Evolutionary conservation across 1,140 invertebrate genomes (phyloP), one percentile per base, ranked within the genome.

Genomic region (Drosophila orosa): DNA sequence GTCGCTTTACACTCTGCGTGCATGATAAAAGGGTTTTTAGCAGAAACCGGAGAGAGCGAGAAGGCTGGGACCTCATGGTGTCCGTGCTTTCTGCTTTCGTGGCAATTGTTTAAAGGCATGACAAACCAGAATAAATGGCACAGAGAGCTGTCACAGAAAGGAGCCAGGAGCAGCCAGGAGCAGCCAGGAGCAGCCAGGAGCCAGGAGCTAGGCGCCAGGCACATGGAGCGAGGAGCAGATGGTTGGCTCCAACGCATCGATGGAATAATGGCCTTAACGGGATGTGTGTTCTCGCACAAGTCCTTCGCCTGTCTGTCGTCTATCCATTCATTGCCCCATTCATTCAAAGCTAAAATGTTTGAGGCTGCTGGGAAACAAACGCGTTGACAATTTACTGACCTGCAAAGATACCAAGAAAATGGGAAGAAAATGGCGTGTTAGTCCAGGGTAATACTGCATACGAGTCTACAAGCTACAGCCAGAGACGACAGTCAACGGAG

Each of bases 81-180:
- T 39, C 19, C 27, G 31, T 19, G 22, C 54, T 22, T 45, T 58
- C 67, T 25, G 59, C 48, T 35, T 57, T 62, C 22, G 31, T 56
- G 47, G 47, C 59, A 44, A 63, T 80, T 79, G 62, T 80, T 80
- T 80, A 80, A 80, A 75, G 63, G 61, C 78, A 54, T 80, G 69
- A 74, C 78, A 60, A 47, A 27, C 59, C 44, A 80, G 61, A 66
- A 71, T 68, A 80, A 80, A 73, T 67, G 65, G 45, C 65, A 62
- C 58, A 68, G 33, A 62, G 29, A 54, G 50, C 50, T 54, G 50
- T 54, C 50, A 54, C 50, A 35, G 50, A 54, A 54, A 54, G 50
- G 31, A 52, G 48, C 24, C 15, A 17, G 45, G 12, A 44, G 19
- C 19, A 44, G 42, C 33, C 35, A 62, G 15, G n/a, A 40, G 39